Conservation (phyloP, 2,797 vertebrate species). For the Ceyx erithaca region DNA sequence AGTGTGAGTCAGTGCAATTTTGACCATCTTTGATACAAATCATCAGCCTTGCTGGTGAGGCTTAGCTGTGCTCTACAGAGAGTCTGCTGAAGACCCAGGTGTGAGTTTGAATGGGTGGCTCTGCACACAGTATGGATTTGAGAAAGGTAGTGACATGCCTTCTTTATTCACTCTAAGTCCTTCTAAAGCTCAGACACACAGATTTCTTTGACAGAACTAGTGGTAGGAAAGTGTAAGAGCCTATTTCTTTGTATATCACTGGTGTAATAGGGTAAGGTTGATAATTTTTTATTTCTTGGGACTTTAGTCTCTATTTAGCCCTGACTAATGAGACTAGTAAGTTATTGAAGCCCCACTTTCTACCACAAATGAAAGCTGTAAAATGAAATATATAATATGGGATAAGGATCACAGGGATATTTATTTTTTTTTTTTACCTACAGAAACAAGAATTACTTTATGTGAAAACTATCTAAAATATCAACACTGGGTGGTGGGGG, state of each 20-base stretch:
- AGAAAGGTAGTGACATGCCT: neutral
- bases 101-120: neutral
- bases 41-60: neutral
- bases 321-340: neutral
- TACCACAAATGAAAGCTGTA: neutral
- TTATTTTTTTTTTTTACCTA: neutral
- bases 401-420: neutral
- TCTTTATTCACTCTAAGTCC: neutral
- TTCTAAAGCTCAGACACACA: neutral
- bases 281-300: neutral
- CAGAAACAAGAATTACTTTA: neutral
- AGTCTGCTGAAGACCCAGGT: neutral
- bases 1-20: neutral
- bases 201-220: neutral
- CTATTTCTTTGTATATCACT: neutral
- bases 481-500: neutral
- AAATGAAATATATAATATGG: neutral
- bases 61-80: neutral
- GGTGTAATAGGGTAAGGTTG: neutral
- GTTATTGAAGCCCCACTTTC: neutral
- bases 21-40: neutral
- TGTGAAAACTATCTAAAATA: neutral
- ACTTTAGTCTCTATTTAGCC: neutral
- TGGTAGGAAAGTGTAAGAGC: neutral
- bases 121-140: neutral